Evolutionary conservation across 2,113 vertebrate species (phyloP).

Genomic region (Beaufortia kweichowensis): DNA sequence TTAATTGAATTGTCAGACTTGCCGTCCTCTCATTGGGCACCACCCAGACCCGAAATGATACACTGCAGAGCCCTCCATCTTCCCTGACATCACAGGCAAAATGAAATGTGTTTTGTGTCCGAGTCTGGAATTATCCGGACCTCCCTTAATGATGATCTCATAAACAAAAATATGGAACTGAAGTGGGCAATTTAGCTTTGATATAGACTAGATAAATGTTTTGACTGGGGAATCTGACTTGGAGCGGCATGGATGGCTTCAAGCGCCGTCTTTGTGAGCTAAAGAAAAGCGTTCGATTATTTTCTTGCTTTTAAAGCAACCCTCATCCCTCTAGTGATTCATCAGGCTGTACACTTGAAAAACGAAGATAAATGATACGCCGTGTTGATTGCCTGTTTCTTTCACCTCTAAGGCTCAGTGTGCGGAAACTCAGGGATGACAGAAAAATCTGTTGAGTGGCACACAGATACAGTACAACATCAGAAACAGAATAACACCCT

Average conservation of each 20-base stretch:
- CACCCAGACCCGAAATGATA: conserved; percentile 66
- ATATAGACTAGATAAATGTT: conserved; percentile 19
- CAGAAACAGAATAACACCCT: too few species aligned
- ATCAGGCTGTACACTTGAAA: background rate
- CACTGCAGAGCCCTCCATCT: conserved; percentile 64
- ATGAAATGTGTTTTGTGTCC: conserved; percentile 2
- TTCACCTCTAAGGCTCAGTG: too few species aligned
- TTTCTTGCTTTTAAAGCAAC: background rate
- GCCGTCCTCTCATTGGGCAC: conserved; percentile 58
- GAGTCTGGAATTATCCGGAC: conserved; percentile 6
- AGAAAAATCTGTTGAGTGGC: too few species aligned
- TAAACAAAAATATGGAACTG: conserved; percentile 25
- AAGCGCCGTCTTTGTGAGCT: conserved; percentile 50
- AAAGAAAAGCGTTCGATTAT: background rate
- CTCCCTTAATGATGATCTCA: conserved; percentile 4
- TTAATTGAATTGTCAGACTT: conserved; percentile 73
- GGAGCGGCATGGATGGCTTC: background rate
- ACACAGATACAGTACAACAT: too few species aligned
- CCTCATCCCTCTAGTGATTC: background rate
- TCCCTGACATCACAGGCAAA: conserved; percentile 47
- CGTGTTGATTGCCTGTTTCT: too few species aligned
- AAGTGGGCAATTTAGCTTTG: conserved; percentile 8
- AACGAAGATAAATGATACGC: background rate
- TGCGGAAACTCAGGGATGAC: too few species aligned
- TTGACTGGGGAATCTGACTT: background rate